These are phyloP conservation scores for Cataglyphis livida DNA, from an alignment of 2,888 invertebrate species.

Conservation along the genomic window DNA sequence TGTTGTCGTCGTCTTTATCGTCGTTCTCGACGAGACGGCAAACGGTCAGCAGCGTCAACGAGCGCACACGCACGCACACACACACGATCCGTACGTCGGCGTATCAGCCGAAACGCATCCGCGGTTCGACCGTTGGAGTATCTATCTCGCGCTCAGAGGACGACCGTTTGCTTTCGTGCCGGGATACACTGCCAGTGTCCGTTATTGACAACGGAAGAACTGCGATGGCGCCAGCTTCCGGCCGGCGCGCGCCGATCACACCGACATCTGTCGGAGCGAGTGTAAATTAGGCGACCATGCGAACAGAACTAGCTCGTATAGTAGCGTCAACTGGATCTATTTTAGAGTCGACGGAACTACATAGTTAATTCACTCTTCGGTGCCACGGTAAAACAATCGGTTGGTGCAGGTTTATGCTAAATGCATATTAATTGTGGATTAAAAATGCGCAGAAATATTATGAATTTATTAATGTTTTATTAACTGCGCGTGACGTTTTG, in stretches of 20 bases:
- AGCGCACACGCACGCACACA: slow-evolving; percentile 23
- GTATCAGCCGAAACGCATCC: slow-evolving; percentile 47
- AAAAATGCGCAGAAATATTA: too few species aligned
- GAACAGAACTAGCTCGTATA: too few species aligned
- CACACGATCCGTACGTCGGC: slow-evolving; percentile 3
- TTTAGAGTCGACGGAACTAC: too few species aligned
- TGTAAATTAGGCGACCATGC: accelerated
- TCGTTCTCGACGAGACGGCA: slow-evolving; percentile 29
- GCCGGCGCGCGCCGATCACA: slow-evolving; percentile 54
- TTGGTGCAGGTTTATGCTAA: too few species aligned
- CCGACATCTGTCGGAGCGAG: slow-evolving; percentile 68
- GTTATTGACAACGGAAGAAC: slow-evolving; percentile 83
- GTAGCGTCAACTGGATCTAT: too few species aligned
- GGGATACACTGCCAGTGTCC: slow-evolving; percentile 80
- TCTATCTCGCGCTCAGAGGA: slow-evolving; percentile 61
- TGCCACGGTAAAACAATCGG: too few species aligned
- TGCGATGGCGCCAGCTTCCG: slow-evolving; percentile 79
- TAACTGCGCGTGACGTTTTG: too few species aligned
- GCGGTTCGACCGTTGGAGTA: slow-evolving; percentile 45
- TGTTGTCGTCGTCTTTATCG: slow-evolving; percentile 35
- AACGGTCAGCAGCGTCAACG: slow-evolving; percentile 26
- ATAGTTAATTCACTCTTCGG: too few species aligned
- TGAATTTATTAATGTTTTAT: too few species aligned
- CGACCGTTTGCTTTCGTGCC: slow-evolving; percentile 77
- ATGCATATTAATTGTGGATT: too few species aligned